A percentile compares a stretch with the other conserved stretches of the same genome.
Conservation (phyloP, 2,888 invertebrate species). For the Drepanosiphum platanoidis region DNA sequence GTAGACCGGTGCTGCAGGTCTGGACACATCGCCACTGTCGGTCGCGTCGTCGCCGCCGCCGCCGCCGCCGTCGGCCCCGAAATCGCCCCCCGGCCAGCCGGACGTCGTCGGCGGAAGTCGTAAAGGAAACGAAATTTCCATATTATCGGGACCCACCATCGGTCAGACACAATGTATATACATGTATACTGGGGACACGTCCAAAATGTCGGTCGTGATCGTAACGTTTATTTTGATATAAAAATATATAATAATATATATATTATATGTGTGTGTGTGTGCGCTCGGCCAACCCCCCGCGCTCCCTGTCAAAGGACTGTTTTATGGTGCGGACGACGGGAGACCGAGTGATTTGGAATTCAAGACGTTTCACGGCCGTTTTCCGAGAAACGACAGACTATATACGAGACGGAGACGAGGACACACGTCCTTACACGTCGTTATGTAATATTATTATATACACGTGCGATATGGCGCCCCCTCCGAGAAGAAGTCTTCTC, state of each 20-base stretch:
- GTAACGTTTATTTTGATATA: constrained; percentile 58
- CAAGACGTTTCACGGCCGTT: constrained; percentile 56
- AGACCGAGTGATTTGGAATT: constrained; percentile 53
- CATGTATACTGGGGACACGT: not conserved
- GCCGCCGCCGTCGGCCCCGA: constrained; percentile 51
- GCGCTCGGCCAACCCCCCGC: too few species aligned
- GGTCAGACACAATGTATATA: not conserved
- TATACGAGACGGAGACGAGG: not conserved
- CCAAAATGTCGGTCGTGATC: constrained; percentile 60
- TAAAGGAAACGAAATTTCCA: constrained; percentile 64
- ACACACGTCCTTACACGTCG: not conserved
- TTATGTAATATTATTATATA: constrained; percentile 11
- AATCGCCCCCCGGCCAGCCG: constrained; percentile 63
- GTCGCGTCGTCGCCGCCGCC: not conserved
- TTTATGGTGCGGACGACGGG: not conserved
- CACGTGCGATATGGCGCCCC: not conserved
- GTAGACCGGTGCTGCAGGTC: constrained; percentile 19
- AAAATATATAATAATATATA: too few species aligned
- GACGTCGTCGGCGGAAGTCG: constrained; percentile 65
- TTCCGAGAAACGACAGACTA: constrained; percentile 37
- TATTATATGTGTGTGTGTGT: not conserved
- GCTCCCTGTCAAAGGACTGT: not conserved
- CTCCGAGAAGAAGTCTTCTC: not conserved
- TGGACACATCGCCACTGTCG: constrained; percentile 52
- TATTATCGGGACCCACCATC: constrained; percentile 62